Conservation (phyloP, 2,113 vertebrate species). For the Prionailurus viverrinus region DNA sequence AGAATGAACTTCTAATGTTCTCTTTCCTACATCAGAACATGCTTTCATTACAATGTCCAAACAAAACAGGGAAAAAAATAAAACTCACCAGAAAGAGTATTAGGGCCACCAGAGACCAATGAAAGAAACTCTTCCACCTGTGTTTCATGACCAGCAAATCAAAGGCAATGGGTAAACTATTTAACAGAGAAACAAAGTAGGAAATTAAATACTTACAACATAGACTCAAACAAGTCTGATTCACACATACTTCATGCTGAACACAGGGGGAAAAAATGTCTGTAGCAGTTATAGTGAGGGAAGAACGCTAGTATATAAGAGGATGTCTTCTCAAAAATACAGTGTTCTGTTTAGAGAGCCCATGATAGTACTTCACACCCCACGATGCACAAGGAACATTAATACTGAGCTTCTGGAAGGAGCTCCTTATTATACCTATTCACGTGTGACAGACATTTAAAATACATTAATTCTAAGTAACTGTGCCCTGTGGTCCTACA, state of each 20-base stretch:
- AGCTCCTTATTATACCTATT: background rate
- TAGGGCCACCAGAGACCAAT: constrained; percentile 92
- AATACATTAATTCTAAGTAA: constrained; percentile 8
- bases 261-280: background rate
- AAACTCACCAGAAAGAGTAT: constrained; percentile 94
- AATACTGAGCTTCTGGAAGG: background rate
- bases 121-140: constrained; percentile 94
- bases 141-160: constrained; percentile 94
- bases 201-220: background rate
- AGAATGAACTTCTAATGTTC: background rate
- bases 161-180: constrained; percentile 95
- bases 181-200: constrained; percentile 56
- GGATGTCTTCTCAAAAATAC: background rate
- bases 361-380: background rate
- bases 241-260: background rate
- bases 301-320: background rate
- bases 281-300: background rate
- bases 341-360: background rate
- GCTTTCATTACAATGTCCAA: background rate
- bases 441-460: background rate
- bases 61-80: constrained; percentile 52
- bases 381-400: background rate
- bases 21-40: constrained; percentile 40
- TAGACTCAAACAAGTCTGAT: background rate
- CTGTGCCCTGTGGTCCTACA: background rate